Evolutionary conservation across 2,797 vertebrate genomes (phyloP).

Genomic region (Cuculus canorus): DNA sequence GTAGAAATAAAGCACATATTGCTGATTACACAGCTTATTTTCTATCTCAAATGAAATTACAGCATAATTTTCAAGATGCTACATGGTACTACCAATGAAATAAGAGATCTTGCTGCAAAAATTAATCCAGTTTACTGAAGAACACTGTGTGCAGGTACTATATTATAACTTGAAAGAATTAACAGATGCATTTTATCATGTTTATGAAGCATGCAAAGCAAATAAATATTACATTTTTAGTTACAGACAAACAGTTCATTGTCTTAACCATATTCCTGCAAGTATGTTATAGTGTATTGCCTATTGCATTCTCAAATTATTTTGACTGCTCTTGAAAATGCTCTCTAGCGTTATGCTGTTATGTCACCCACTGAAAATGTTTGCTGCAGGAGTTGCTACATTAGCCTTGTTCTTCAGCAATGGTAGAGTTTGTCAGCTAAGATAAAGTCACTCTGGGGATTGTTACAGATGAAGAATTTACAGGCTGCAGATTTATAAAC

Average conservation of each 20-base stretch:
- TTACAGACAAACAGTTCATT: neutral
- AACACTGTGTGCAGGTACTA: neutral
- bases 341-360: neutral
- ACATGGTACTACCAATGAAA: neutral
- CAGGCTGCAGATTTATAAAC: neutral
- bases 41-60: neutral
- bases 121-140: neutral
- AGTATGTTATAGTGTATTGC: neutral
- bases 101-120: neutral
- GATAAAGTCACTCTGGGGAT: neutral
- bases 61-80: neutral
- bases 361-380: neutral
- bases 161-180: neutral
- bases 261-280: neutral
- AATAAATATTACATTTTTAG: slow-evolving; percentile 23
- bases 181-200: neutral
- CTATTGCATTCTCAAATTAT: neutral
- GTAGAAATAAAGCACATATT: neutral
- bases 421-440: neutral
- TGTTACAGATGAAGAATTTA: neutral
- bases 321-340: neutral
- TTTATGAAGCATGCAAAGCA: neutral
- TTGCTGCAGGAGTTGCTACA: neutral
- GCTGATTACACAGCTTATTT: neutral
- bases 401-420: neutral